Evolutionary conservation across 2,113 vertebrate species (phyloP).

Genomic region (Nesospiza acunhae): DNA sequence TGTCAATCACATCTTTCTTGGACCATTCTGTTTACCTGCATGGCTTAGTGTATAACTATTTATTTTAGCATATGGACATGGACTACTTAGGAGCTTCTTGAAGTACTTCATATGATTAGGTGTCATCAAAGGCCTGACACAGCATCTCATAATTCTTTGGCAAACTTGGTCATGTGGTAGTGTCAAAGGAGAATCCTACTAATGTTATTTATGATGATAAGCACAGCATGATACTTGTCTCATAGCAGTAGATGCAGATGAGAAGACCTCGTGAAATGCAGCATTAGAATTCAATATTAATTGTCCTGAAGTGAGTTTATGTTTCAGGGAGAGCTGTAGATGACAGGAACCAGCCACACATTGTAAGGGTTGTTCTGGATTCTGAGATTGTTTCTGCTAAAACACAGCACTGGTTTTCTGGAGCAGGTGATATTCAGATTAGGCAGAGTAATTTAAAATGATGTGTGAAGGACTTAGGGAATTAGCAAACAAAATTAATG

Average conservation of each 20-base stretch:
- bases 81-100: not conserved
- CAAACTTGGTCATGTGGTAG: constrained; percentile 1
- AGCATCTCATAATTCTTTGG: constrained; percentile 41
- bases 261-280: not conserved
- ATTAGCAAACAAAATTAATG: not conserved
- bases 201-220: not conserved
- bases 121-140: not conserved
- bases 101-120: not conserved
- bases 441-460: not conserved
- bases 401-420: not conserved
- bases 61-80: not conserved
- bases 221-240: not conserved
- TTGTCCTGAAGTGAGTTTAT: not conserved
- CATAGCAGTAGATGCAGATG: not conserved
- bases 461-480: not conserved
- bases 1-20: not conserved
- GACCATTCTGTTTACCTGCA: not conserved
- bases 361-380: not conserved
- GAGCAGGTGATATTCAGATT: not conserved
- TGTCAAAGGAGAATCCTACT: not conserved
- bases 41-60: not conserved
- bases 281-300: not conserved
- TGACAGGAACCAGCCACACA: not conserved
- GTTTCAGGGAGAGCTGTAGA: not conserved
- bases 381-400: not conserved